Percentiles rank a stretch among this genome's conserved stretches.
These are phyloP conservation scores for Rhodophaea formosa DNA, from an alignment of 2,888 invertebrate genomes.

Conservation along the genomic window DNA sequence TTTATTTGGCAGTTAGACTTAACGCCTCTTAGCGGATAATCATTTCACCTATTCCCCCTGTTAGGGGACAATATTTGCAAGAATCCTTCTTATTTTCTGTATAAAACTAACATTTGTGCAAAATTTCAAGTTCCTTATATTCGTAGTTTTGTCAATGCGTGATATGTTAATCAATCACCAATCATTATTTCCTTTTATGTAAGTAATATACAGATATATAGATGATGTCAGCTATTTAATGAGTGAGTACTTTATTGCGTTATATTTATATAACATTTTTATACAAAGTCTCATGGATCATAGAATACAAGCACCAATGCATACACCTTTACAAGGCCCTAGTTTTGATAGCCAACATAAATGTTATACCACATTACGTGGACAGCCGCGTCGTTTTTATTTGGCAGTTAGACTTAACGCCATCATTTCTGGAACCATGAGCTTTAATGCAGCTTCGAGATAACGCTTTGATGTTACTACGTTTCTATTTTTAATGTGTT, in stretches of 20 bases:
- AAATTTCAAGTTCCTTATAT: too few species aligned
- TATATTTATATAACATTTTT: not conserved
- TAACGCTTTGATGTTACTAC: not conserved
- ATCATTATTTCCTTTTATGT: too few species aligned
- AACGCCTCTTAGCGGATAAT: conserved; percentile 49
- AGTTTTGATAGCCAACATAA: conserved; percentile 9
- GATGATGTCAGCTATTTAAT: too few species aligned
- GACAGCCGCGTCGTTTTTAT: conserved; percentile 40
- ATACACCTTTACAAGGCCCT: conserved; percentile 7
- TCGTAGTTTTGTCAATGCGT: too few species aligned
- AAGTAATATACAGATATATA: too few species aligned
- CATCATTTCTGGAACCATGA: conserved; percentile 36
- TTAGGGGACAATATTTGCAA: too few species aligned
- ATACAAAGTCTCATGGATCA: not conserved
- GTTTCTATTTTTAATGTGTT: not conserved
- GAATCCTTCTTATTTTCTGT: too few species aligned
- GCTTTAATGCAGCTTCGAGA: not conserved
- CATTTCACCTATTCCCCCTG: too few species aligned
- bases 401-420: conserved; percentile 52
- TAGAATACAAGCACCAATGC: not conserved
- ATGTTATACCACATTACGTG: conserved; percentile 7
- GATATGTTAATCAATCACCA: too few species aligned
- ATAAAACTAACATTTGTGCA: too few species aligned
- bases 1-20: conserved; percentile 56
- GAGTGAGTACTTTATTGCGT: too few species aligned